These are phyloP conservation scores for Neoaliturus tenellus DNA, from an alignment of 2,888 invertebrate genomes.

Conservation along the genomic window DNA sequence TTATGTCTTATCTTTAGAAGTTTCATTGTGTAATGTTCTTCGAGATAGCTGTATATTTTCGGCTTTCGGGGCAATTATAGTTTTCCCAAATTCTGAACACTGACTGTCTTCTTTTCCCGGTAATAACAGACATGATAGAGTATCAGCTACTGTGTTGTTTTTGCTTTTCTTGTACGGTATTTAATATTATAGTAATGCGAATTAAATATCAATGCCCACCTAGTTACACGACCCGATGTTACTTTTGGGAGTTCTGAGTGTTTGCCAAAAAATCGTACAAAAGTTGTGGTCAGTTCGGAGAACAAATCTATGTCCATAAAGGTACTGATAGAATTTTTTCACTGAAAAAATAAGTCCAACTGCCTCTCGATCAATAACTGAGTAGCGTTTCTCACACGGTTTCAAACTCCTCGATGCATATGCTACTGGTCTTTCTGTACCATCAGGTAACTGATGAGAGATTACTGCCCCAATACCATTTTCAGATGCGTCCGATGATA, in stretches of 20 bases:
- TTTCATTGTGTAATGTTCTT: neutral
- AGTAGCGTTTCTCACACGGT: slow-evolving; percentile 8
- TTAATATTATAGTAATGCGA: neutral
- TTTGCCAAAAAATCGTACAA: neutral
- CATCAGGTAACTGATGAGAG: neutral
- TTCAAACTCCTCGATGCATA: neutral
- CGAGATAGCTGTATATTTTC: neutral
- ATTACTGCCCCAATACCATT: neutral
- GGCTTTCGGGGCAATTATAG: neutral
- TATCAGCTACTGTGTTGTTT: neutral
- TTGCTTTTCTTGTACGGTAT: neutral
- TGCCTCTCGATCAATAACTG: slow-evolving; percentile 27
- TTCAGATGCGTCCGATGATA: neutral
- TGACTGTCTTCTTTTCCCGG: neutral
- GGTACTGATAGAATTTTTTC: neutral
- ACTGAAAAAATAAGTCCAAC: neutral
- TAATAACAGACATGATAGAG: neutral
- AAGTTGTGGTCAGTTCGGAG: slow-evolving; percentile 5
- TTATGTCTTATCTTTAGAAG: neutral
- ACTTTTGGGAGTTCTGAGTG: neutral
- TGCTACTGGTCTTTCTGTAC: neutral
- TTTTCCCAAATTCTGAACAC: neutral
- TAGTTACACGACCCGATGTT: neutral
- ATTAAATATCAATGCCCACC: neutral
- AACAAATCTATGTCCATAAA: neutral